These are phyloP conservation scores for Caradrina kadenii DNA, from an alignment of 2,888 invertebrate genomes.

Conservation along the genomic window DNA sequence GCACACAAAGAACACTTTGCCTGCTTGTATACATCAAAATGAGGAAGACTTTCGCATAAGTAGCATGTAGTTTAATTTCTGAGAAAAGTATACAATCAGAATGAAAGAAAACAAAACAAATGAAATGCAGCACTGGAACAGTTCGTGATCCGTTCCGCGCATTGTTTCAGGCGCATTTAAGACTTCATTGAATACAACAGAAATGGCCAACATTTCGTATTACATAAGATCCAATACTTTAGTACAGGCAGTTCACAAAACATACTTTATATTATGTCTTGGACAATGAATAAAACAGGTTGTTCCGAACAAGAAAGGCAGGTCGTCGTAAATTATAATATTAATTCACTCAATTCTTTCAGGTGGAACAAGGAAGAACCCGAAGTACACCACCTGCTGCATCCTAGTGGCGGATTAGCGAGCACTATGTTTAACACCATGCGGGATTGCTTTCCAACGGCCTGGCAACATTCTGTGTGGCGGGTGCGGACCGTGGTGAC, in stretches of 20 bases:
- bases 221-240: constrained; percentile 15
- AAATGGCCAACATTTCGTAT: constrained; percentile 11
- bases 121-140: constrained; percentile 9
- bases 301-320: constrained; percentile 38
- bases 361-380: constrained; percentile 25
- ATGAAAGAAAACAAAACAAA: constrained; percentile 16
- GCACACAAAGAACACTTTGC: neutral
- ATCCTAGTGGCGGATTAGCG: constrained; percentile 15
- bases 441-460: neutral
- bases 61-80: neutral
- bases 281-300: constrained; percentile 44
- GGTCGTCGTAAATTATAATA: constrained; percentile 51
- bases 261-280: neutral
- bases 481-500: neutral
- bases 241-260: constrained; percentile 10
- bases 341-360: constrained; percentile 41
- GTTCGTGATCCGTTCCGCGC: constrained; percentile 5
- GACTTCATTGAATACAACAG: constrained; percentile 1
- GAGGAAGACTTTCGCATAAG: neutral
- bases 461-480: neutral
- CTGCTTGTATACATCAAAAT: neutral
- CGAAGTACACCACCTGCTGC: constrained; percentile 42
- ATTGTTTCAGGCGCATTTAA: constrained; percentile 14
- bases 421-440: neutral
- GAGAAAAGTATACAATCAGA: neutral